Evolutionary conservation across 2,797 vertebrate species (phyloP), one percentile per base, ranked within the genome.

Genomic region (Danionella dracula): DNA sequence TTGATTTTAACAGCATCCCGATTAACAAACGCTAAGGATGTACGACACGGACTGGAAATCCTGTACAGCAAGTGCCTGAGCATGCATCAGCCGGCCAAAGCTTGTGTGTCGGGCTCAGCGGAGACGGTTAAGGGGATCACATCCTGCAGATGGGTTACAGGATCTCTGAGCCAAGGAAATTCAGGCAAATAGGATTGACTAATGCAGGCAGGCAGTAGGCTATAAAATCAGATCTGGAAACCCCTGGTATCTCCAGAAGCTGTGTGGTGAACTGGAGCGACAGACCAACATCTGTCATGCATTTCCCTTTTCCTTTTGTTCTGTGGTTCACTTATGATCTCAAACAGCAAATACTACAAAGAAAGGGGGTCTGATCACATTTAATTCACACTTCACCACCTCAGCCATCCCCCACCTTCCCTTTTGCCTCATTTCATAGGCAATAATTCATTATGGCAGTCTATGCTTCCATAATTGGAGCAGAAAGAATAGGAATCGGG

Each of bases 221-320:
- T 58, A 62, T 41, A 23, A 8, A 51, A 66, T 73, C 53, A 29
- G 53, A 71, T 68, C 57, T 50, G 50, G 23, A 31, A 72, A 58
- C 21, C 15, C 19, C 62, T 48, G 48, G 60, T 60, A 68, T 51
- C 55, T 31, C 9, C 15, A 45, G 46, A 42, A 67, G 42, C 57
- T 46, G 68, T 45, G 46, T 46, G 53, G 51, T 46, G 46, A 74
- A 68, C 50, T 41, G 45, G 27, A 48, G 50, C 38, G 38, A 46
- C 38, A 49, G 38, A 44, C 56, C 27, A 58, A 67, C 51, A 74
- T 57, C 70, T 32, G 60, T 56, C 56, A 58, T 5, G 2, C 58
- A 49, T 50, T 66, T 35, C 5, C 4, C 19, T 32, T 46, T 35
- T 44, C 12, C 27, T 15, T 58, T 59, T 32, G 13, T 27, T 64